phyloP scores from a whole-genome alignment of 1,140 invertebrate species.

The Elymnias hypermnestra region DNA sequence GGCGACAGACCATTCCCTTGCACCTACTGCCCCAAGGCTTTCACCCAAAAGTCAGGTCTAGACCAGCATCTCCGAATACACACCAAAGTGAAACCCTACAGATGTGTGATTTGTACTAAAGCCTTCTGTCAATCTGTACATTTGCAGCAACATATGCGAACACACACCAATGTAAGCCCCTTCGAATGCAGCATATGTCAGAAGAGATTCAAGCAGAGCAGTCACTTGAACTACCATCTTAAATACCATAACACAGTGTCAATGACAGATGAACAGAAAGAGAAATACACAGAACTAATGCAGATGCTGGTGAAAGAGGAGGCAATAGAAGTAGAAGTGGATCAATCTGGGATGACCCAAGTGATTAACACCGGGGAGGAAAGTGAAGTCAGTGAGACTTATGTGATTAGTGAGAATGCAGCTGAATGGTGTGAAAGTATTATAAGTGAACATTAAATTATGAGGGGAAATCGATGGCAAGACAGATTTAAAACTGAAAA shows the following conservation, averaged over 20 bases:
- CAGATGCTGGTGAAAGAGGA: slow-evolving; percentile 23
- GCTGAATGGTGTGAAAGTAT: no score
- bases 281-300: slow-evolving; percentile 36
- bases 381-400: background rate
- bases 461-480: no score
- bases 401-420: no score
- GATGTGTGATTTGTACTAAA: slow-evolving; percentile 82
- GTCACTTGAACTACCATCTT: slow-evolving; percentile 66
- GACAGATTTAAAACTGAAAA: no score
- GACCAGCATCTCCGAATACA: slow-evolving; percentile 81
- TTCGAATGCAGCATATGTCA: slow-evolving; percentile 83
- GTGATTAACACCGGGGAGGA: background rate
- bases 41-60: slow-evolving; percentile 84
- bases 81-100: slow-evolving; percentile 76
- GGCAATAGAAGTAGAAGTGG: background rate
- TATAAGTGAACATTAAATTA: no score
- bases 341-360: background rate
- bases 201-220: slow-evolving; percentile 67
- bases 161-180: slow-evolving; percentile 81
- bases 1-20: slow-evolving; percentile 90
- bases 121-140: slow-evolving; percentile 76
- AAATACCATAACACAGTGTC: slow-evolving; percentile 51
- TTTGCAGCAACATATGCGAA: slow-evolving; percentile 66
- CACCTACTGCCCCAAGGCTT: slow-evolving; percentile 87
- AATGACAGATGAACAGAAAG: slow-evolving; percentile 43